Evolutionary conservation across 2,113 vertebrate genomes (phyloP).

Genomic region (Oncorhynchus clarkii): DNA sequence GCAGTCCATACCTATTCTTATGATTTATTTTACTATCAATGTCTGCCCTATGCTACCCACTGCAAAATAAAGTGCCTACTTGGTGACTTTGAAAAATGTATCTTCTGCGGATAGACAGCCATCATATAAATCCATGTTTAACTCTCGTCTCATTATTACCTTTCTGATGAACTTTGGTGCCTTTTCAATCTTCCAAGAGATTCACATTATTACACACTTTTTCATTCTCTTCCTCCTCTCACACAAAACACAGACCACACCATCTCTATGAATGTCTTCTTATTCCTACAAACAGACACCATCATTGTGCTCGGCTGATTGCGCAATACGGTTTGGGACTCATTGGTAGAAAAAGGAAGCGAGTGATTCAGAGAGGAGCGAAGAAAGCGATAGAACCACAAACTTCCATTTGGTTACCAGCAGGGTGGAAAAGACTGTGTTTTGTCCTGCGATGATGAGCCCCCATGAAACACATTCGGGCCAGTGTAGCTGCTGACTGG

Average conservation of each 20-base stretch:
- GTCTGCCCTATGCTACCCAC: too few relatives aligned
- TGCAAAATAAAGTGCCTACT: too few relatives aligned
- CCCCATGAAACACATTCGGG: conserved; percentile 16
- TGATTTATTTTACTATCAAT: neutral
- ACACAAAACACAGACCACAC: neutral
- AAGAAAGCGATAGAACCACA: neutral
- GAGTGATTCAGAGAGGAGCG: neutral
- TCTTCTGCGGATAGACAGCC: too few relatives aligned
- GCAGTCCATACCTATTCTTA: neutral
- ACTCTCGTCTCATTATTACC: neutral
- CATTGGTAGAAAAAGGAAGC: neutral
- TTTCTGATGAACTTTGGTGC: neutral
- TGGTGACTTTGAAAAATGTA: too few relatives aligned
- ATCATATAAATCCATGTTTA: too few relatives aligned
- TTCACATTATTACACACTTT: neutral
- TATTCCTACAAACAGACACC: neutral
- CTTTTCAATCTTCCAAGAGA: neutral
- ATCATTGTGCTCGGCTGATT: neutral
- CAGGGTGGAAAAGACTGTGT: neutral
- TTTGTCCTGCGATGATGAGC: conserved; percentile 15
- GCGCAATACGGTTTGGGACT: neutral
- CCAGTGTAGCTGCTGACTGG: conserved; percentile 2
- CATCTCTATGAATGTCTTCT: neutral
- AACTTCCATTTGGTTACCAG: neutral
- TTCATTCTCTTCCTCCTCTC: neutral